These are phyloP conservation scores for Gymnorhina tibicen DNA, from an alignment of 2,113 vertebrate species.

Conservation along the genomic window DNA sequence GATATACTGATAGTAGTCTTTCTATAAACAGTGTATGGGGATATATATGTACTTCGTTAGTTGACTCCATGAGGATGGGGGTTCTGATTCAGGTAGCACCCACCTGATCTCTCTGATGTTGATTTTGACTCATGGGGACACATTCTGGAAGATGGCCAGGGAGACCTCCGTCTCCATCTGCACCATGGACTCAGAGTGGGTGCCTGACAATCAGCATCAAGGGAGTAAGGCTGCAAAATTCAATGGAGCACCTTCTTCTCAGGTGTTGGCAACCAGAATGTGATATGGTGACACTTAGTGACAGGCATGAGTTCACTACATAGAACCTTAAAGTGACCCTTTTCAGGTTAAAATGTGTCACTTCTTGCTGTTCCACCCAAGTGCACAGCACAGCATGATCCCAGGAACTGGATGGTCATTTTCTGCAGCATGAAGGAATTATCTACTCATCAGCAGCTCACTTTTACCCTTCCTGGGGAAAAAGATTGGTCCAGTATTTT, in stretches of 20 bases:
- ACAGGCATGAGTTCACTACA: background rate
- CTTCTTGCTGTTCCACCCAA: background rate
- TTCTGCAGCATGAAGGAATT: background rate
- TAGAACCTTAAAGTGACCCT: background rate
- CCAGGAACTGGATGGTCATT: background rate
- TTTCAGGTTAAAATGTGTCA: background rate
- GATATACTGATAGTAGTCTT: background rate
- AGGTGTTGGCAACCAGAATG: background rate
- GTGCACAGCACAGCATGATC: background rate
- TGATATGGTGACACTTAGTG: background rate
- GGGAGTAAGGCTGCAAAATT: background rate
- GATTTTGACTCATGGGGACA: background rate
- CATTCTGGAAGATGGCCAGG: background rate
- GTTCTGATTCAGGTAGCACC: background rate
- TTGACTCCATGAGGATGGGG: background rate
- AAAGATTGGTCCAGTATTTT: background rate
- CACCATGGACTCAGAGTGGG: background rate
- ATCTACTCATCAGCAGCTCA: background rate
- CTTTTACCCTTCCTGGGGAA: background rate
- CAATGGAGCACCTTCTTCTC: background rate
- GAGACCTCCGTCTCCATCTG: background rate
- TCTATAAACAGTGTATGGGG: background rate
- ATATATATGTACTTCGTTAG: background rate
- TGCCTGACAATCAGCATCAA: accelerated
- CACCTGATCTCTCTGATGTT: background rate